Evolutionary conservation across 2,113 vertebrate species (phyloP).

Genomic region (Baryphthengus martii): DNA sequence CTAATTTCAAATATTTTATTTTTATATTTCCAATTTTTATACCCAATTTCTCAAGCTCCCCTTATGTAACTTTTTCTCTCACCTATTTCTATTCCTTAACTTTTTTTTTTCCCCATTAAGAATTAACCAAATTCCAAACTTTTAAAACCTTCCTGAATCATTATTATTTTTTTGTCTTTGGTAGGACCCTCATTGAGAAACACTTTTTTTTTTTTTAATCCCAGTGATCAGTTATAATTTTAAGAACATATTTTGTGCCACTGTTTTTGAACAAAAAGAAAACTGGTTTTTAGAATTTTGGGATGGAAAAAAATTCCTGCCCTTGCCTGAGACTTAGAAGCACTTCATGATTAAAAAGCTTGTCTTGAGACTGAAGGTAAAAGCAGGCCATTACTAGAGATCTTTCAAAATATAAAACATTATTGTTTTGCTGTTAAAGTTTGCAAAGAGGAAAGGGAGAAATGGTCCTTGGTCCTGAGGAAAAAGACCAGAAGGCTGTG

Average conservation of each 20-base stretch:
- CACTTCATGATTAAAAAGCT: neutral
- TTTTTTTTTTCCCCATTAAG: neutral
- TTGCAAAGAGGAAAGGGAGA: neutral
- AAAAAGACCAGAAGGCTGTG: neutral
- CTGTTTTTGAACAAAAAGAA: neutral
- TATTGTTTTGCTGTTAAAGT: neutral
- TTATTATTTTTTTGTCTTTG: neutral
- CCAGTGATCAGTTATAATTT: neutral
- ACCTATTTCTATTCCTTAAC: neutral
- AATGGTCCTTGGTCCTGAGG: neutral
- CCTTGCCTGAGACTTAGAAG: neutral
- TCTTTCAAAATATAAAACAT: neutral
- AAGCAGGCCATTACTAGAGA: neutral
- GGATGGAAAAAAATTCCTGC: neutral
- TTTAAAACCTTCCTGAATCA: neutral
- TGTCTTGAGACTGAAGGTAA: neutral
- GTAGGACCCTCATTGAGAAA: neutral
- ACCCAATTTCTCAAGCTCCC: neutral
- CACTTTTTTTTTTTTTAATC: neutral
- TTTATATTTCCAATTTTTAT: neutral
- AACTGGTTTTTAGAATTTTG: neutral
- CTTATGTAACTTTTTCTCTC: neutral
- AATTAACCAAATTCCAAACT: neutral
- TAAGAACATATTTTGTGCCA: neutral
- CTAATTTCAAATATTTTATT: neutral